phyloP scores from a whole-genome alignment of 2,113 vertebrate genomes.

The Condylura cristata region DNA sequence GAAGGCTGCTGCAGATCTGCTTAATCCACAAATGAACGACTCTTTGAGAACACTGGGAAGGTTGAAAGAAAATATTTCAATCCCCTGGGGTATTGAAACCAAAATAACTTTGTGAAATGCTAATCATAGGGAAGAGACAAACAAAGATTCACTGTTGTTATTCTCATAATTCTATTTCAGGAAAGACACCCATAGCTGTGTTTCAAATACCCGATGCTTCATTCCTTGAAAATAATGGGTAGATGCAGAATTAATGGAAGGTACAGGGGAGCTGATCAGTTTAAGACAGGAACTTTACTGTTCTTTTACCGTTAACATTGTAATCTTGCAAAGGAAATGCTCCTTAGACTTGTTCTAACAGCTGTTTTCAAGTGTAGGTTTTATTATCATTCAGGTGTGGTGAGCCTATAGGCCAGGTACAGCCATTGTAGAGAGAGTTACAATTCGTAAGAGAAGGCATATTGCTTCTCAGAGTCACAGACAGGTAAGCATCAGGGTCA shows the following conservation, averaged over 20 bases:
- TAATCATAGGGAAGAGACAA: not conserved
- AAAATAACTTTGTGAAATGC: not conserved
- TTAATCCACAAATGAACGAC: not conserved
- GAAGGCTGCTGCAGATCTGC: not conserved
- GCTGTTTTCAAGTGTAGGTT: constrained; percentile 7
- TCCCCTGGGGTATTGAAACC: not conserved
- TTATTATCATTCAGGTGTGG: not conserved
- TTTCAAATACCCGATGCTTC: not conserved
- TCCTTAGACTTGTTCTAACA: not conserved
- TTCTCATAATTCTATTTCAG: constrained; percentile 34
- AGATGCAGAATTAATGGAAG: not conserved
- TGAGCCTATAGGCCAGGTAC: not conserved
- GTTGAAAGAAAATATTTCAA: not conserved
- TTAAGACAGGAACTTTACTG: not conserved
- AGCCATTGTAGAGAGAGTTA: not conserved
- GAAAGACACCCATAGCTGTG: not conserved
- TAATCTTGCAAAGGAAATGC: not conserved
- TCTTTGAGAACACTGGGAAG: not conserved
- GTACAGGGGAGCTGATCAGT: not conserved
- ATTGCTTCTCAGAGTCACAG: not conserved
- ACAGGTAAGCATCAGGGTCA: not conserved
- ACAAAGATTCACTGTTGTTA: not conserved
- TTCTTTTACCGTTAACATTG: not conserved
- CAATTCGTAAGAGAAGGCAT: not conserved
- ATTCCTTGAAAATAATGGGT: not conserved